Percentiles rank a stretch among this genome's conserved stretches.
These are phyloP conservation scores for Trichosurus vulpecula DNA, from an alignment of 2,797 vertebrate species.

Conservation along the genomic window DNA sequence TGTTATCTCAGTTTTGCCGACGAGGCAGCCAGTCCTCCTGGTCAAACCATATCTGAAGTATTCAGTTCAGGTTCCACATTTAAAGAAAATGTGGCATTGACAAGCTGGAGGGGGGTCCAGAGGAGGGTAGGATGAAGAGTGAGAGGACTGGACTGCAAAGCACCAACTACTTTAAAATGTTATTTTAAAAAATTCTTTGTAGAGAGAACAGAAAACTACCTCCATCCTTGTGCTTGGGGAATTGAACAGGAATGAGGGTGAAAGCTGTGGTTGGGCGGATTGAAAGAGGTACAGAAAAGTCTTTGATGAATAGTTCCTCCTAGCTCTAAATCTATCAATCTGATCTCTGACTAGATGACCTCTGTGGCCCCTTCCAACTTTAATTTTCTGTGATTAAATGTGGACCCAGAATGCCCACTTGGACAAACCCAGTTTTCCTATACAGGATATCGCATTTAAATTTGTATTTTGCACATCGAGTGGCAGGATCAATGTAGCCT, in stretches of 20 bases:
- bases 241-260: neutral
- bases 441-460: neutral
- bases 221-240: neutral
- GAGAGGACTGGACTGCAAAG: neutral
- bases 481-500: neutral
- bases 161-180: neutral
- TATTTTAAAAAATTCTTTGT: neutral
- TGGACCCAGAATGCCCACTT: conserved; percentile 45
- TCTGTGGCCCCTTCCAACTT: neutral
- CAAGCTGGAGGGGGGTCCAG: neutral
- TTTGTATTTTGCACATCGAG: neutral
- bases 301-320: neutral
- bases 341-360: neutral
- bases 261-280: neutral
- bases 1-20: neutral
- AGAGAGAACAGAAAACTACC: neutral
- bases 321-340: neutral
- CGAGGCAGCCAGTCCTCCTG: neutral
- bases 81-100: neutral
- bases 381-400: neutral
- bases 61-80: neutral
- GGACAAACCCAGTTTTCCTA: conserved; percentile 25
- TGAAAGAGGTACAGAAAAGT: neutral
- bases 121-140: neutral
- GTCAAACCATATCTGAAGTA: neutral